Percentiles rank a stretch among this genome's conserved stretches.
These are phyloP conservation scores for Nezara viridula DNA, from an alignment of 2,888 invertebrate species.

Conservation along the genomic window DNA sequence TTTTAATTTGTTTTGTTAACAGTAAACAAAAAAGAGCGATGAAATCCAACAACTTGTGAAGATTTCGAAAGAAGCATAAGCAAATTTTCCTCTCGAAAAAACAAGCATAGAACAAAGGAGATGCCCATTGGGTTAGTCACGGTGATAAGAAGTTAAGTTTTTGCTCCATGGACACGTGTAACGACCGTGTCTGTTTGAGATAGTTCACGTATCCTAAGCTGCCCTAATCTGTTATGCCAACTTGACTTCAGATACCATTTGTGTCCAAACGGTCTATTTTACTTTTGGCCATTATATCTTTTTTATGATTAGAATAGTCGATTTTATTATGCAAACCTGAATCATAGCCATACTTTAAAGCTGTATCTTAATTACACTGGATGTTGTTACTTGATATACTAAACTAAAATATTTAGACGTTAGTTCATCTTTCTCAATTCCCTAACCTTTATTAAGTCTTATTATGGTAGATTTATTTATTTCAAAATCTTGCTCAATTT, in stretches of 20 bases:
- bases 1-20: background rate
- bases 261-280: background rate
- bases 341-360: background rate
- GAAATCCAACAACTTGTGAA: background rate
- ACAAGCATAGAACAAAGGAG: background rate
- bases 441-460: too few species aligned
- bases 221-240: background rate
- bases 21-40: background rate
- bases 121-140: constrained; percentile 2
- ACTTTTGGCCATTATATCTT: background rate
- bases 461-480: too few species aligned
- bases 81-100: background rate
- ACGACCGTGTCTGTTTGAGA: background rate
- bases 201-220: background rate
- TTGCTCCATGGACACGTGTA: constrained; percentile 30
- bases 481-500: too few species aligned
- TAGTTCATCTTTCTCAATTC: too few species aligned
- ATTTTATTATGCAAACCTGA: background rate
- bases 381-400: too few species aligned
- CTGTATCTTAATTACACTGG: too few species aligned
- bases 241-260: background rate
- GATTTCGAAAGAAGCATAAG: background rate
- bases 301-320: background rate
- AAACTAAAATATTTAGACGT: too few species aligned
- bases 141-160: background rate